Base-by-base conservation (phyloP, 2,888 invertebrate species). In the Dendrolimus houi region DNA sequence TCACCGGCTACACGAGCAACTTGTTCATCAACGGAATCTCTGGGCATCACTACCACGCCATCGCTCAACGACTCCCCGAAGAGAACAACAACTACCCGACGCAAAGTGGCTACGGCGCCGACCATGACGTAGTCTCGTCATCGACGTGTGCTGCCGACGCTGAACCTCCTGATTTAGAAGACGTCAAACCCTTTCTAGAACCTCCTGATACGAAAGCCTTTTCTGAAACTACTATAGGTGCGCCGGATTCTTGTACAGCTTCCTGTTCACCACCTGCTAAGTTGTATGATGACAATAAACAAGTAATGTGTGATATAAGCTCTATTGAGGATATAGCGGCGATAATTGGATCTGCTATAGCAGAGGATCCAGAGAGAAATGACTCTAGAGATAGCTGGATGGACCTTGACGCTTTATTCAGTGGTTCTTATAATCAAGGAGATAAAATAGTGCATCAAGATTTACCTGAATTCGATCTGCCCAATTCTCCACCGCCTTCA, bases 371-470 rank as follows among this genome's bases (percentile, higher is more conserved):
- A 57, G 94, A 94, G 87, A 92, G 74, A 85, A 92, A 69, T 64
- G 94, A 94, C 56, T 95, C 96, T 1, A 90, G 96, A 60, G 96
- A 96, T 69, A 95, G 94, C 67, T 97, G 97, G 97, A 95, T 96
- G 92, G 96, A 97, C 75, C 91, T 97, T 57, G 97, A 97, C 64
- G 95, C 95, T 59, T 96, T 96, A 96, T 96, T 97, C 67, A 95
- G 95, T 61, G 94, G 94, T 9, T 95, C 95, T 0, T 96, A 95
- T 74, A 94, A 92, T 59, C 95, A 93, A 65, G 94, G 94, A 63
- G 93, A 92, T 59, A 92, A 94, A 66, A 93, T 94, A 55, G 92
- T 93, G 17, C 92, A 93, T 1, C 94, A 94, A 71, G 94, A 95
- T 63, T 85, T 95, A 12, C 92, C 93, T 17, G 95, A 95, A 66